These are phyloP conservation scores for Lutjanus argentimaculatus DNA, from an alignment of 2,797 vertebrate genomes.

Conservation along the genomic window DNA sequence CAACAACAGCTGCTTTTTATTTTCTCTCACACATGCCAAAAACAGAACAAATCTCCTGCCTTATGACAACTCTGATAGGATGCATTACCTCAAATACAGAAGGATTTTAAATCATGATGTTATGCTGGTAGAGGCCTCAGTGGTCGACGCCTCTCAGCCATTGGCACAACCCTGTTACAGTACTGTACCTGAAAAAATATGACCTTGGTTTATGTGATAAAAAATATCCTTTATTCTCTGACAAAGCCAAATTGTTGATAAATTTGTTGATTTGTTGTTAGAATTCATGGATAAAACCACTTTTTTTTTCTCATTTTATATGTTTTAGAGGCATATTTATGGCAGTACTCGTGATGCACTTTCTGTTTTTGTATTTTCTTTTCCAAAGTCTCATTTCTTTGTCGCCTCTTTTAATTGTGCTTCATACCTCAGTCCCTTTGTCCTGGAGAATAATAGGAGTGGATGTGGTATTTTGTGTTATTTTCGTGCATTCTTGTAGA, in stretches of 20 bases:
- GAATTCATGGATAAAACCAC: neutral
- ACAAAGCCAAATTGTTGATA: neutral
- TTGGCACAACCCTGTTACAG: neutral
- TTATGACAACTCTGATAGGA: no score
- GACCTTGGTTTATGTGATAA: neutral
- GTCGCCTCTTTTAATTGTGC: constrained; percentile 41
- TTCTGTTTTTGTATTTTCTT: constrained; percentile 26
- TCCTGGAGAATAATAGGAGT: constrained; percentile 62
- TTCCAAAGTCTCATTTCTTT: constrained; percentile 41
- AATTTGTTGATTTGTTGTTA: neutral
- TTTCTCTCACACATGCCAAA: no score
- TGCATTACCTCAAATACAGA: no score
- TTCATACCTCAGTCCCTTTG: constrained; percentile 51
- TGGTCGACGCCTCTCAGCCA: no score
- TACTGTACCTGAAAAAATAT: neutral
- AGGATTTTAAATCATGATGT: no score
- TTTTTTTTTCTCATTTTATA: neutral
- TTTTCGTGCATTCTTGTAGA: constrained; percentile 63
- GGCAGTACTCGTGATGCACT: neutral
- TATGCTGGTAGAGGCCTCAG: no score
- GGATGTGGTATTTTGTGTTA: constrained; percentile 64
- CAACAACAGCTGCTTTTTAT: no score
- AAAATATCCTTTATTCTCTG: neutral
- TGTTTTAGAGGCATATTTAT: neutral
- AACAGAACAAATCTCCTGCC: no score